Evolutionary conservation across 2,113 vertebrate genomes (phyloP).

Genomic region (Embiotoca jacksoni): DNA sequence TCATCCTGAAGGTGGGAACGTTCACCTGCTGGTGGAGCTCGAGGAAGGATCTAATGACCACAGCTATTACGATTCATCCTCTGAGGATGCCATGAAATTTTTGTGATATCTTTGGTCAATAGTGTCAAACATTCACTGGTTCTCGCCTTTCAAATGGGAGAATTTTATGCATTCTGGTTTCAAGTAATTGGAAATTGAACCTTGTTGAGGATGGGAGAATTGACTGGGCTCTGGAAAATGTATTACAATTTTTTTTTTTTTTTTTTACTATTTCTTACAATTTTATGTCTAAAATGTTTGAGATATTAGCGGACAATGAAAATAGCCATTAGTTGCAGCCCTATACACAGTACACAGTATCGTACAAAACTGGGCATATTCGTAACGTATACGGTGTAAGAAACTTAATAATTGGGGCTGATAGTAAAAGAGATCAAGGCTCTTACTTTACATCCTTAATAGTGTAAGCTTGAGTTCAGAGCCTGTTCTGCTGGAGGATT

Average conservation of each 20-base stretch:
- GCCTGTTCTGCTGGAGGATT: conserved; percentile 33
- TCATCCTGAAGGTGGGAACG: too few relatives aligned
- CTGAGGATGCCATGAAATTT: neutral
- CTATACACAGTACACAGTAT: neutral
- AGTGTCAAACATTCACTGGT: neutral
- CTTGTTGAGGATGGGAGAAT: neutral
- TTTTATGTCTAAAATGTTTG: neutral
- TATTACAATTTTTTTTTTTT: neutral
- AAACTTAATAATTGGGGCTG: neutral
- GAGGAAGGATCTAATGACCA: too few relatives aligned
- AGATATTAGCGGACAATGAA: neutral
- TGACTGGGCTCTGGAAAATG: conserved; percentile 5
- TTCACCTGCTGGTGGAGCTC: too few relatives aligned
- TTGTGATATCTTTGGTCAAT: neutral
- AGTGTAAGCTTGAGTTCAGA: conserved; percentile 23
- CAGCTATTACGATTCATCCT: neutral
- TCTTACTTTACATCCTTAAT: conserved; percentile 10
- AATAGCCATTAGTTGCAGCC: neutral
- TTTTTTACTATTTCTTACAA: neutral
- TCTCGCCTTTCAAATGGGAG: conserved; percentile 5
- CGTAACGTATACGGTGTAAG: neutral
- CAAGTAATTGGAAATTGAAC: neutral
- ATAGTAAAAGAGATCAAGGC: conserved; percentile 8
- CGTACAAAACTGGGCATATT: neutral
- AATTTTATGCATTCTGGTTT: conserved; percentile 1